Percentiles rank a stretch among this genome's conserved stretches.
These are phyloP conservation scores for Coregonus sp. DNA, from an alignment of 2,797 vertebrate species.

Conservation along the genomic window DNA sequence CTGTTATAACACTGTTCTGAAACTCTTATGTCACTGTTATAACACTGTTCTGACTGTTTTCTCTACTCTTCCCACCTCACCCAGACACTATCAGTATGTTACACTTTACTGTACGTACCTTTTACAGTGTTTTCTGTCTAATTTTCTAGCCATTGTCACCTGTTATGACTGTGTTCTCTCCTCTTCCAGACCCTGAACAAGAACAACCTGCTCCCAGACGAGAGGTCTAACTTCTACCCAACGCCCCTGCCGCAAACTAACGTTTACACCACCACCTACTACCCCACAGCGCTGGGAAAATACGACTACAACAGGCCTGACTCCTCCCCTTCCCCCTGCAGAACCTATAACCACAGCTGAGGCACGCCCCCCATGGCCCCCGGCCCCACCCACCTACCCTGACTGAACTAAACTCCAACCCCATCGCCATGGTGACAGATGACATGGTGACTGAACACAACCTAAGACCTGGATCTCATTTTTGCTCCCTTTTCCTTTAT, in stretches of 20 bases:
- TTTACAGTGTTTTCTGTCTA: background rate
- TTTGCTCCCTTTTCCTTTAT: constrained; percentile 19
- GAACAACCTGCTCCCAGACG: constrained; percentile 95
- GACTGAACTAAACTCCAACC: constrained; percentile 3
- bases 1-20: constrained; percentile 1
- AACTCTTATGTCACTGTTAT: constrained; percentile 1
- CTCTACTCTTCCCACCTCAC: background rate
- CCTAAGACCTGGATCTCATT: constrained; percentile 2
- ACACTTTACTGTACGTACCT: background rate
- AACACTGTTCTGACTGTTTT: background rate
- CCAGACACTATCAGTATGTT: background rate
- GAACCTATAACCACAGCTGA: constrained; percentile 96
- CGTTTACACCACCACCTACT: constrained; percentile 98
- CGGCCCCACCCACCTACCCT: constrained; percentile 27
- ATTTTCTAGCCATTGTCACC: background rate
- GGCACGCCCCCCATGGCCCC: constrained; percentile 42
- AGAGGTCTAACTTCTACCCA: constrained; percentile 91
- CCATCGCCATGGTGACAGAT: background rate
- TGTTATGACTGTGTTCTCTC: background rate
- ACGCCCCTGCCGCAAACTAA: constrained; percentile 93
- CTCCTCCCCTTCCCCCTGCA: constrained; percentile 91
- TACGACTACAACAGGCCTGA: constrained; percentile 95
- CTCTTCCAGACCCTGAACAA: constrained; percentile 93
- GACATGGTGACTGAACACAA: constrained; percentile 14
- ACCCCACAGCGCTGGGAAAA: constrained; percentile 91